These are phyloP conservation scores for Trissolcus basalis DNA, from an alignment of 1,140 invertebrate genomes.

Conservation along the genomic window DNA sequence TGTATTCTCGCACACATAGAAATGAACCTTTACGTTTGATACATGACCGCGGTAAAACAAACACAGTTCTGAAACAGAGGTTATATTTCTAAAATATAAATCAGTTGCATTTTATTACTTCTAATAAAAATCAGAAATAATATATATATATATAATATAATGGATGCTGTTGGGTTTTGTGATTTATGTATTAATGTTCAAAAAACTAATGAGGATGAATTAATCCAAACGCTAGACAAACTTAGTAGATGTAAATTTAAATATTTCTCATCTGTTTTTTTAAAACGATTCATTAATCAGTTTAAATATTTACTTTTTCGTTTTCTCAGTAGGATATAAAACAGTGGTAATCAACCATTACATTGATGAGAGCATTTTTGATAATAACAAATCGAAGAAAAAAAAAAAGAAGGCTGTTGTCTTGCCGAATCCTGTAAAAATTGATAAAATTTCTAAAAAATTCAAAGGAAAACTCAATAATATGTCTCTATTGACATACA, in stretches of 20 bases:
- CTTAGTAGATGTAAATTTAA: constrained; percentile 62
- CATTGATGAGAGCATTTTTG: constrained; percentile 70
- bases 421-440: constrained; percentile 61
- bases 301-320: constrained; percentile 8
- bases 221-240: constrained; percentile 55
- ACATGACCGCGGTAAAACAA: too few species aligned
- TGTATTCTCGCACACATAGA: too few species aligned
- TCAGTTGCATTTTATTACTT: too few species aligned
- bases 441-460: constrained; percentile 59
- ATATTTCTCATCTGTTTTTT: constrained; percentile 2
- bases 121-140: too few species aligned
- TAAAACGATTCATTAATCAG: constrained; percentile 9
- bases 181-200: constrained; percentile 66
- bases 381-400: constrained; percentile 70
- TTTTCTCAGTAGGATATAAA: constrained; percentile 70
- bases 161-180: constrained; percentile 61
- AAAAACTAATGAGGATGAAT: constrained; percentile 23
- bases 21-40: too few species aligned
- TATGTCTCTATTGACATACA: constrained; percentile 70
- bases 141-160: too few species aligned
- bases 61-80: too few species aligned
- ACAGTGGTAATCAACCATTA: constrained; percentile 73
- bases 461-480: constrained; percentile 69
- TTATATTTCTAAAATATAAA: too few species aligned
- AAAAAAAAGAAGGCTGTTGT: constrained; percentile 63